Evolutionary conservation across 2,888 invertebrate genomes (phyloP).

Genomic region (Acrobasis suavella): DNA sequence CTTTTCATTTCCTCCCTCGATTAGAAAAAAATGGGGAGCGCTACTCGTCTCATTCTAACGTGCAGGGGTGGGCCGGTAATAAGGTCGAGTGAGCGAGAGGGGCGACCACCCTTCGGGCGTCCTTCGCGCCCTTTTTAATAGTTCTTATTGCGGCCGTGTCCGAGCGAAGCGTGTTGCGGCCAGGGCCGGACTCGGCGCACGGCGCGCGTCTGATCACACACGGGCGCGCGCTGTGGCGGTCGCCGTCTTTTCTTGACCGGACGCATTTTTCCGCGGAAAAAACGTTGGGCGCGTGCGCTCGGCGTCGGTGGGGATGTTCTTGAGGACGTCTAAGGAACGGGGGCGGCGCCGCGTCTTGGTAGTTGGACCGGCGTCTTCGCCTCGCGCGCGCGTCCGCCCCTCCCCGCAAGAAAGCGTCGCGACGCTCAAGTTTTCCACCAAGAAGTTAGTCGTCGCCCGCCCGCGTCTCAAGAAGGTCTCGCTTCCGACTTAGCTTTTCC

Average conservation of each 20-base stretch:
- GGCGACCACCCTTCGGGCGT: constrained; percentile 59
- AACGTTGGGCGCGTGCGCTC: constrained; percentile 80
- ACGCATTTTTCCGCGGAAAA: constrained; percentile 82
- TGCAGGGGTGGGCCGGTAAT: constrained; percentile 62
- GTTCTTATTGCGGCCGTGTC: constrained; percentile 75
- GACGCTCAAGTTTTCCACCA: constrained; percentile 82
- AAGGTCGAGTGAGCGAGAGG: constrained; percentile 75
- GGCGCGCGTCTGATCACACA: constrained; percentile 43
- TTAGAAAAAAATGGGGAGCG: constrained; percentile 77
- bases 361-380: constrained; percentile 81
- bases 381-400: constrained; percentile 80
- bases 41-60: constrained; percentile 72
- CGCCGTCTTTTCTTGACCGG: constrained; percentile 79
- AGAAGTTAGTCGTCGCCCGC: constrained; percentile 83
- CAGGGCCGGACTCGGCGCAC: constrained; percentile 44
- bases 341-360: constrained; percentile 81
- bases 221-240: constrained; percentile 52
- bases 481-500: constrained; percentile 66
- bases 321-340: constrained; percentile 79
- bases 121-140: constrained; percentile 77
- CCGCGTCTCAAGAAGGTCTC: constrained; percentile 81
- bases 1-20: constrained; percentile 82
- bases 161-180: constrained; percentile 63
- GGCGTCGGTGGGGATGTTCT: constrained; percentile 79
- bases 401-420: constrained; percentile 80